Conservation (phyloP, 2,888 invertebrate species). For the Oxytorus armatus region DNA sequence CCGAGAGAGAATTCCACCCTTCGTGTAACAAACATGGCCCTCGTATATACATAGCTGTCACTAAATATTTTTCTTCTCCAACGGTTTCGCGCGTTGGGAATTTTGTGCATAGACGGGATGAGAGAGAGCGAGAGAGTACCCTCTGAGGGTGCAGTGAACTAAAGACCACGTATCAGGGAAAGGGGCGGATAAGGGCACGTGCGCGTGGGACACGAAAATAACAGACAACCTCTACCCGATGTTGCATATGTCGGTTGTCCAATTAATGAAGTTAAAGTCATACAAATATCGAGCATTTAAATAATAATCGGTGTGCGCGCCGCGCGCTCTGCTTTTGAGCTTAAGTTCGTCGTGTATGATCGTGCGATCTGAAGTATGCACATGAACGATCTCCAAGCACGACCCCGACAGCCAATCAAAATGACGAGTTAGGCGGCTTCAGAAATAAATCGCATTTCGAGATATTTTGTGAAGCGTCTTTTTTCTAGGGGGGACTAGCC, state of each 20-base stretch:
- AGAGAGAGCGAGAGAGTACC: constrained; percentile 30
- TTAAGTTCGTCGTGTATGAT: no score
- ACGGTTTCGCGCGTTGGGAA: constrained; percentile 72
- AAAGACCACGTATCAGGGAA: constrained; percentile 32
- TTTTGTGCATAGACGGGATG: constrained; percentile 51
- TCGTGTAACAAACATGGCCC: constrained; percentile 63
- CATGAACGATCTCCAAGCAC: no score
- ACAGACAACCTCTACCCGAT: background rate
- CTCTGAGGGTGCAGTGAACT: constrained; percentile 17
- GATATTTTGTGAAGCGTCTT: no score
- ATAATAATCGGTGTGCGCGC: no score
- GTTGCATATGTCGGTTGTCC: constrained; percentile 54
- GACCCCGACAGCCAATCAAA: no score
- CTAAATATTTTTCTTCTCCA: constrained; percentile 83
- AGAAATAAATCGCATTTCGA: no score
- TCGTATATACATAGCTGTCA: constrained; percentile 78
- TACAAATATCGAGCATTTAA: constrained; percentile 27
- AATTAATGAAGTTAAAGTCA: constrained; percentile 27
- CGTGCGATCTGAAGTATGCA: no score
- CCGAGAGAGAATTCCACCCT: constrained; percentile 69
- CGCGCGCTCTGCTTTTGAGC: no score
- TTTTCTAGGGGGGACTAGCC: no score
- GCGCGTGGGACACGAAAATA: constrained; percentile 1
- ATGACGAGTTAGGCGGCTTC: no score
- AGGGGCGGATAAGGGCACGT: constrained; percentile 23